These are phyloP conservation scores for Reinhardtius hippoglossoides DNA, from an alignment of 2,113 vertebrate genomes.

Conservation along the genomic window DNA sequence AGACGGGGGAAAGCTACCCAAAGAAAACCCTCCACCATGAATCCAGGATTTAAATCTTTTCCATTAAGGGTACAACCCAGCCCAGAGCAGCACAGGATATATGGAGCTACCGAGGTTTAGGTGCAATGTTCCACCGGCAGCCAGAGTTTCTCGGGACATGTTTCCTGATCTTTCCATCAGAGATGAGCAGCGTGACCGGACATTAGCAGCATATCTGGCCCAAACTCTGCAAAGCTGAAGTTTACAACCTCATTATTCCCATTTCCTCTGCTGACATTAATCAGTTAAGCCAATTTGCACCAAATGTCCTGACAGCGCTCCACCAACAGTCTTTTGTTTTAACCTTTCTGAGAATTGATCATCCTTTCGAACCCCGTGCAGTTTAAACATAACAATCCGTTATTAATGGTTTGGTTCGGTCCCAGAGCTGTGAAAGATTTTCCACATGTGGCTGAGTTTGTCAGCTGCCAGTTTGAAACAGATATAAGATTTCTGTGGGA, in stretches of 20 bases:
- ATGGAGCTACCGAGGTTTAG: slow-evolving; percentile 60
- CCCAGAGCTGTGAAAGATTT: slow-evolving; percentile 67
- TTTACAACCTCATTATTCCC: slow-evolving; percentile 43
- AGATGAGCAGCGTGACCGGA: slow-evolving; percentile 15
- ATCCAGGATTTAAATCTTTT: slow-evolving; percentile 77
- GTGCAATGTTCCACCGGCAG: slow-evolving; percentile 77
- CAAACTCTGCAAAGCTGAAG: slow-evolving; percentile 2
- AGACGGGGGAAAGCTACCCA: slow-evolving; percentile 66
- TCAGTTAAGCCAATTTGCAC: slow-evolving; percentile 36
- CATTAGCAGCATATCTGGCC: slow-evolving; percentile 31
- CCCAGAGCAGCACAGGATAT: slow-evolving; percentile 65
- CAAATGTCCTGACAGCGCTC: background rate
- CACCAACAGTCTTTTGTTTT: slow-evolving; percentile 22
- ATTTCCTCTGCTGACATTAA: slow-evolving; percentile 42
- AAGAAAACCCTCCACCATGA: slow-evolving; percentile 74
- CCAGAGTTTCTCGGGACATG: slow-evolving; percentile 62
- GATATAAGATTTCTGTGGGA: slow-evolving; percentile 61
- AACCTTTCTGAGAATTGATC: slow-evolving; percentile 24
- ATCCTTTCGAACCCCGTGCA: slow-evolving; percentile 33
- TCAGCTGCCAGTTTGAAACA: slow-evolving; percentile 64
- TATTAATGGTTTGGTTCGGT: slow-evolving; percentile 58
- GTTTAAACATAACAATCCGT: slow-evolving; percentile 53
- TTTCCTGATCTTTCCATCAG: slow-evolving; percentile 40
- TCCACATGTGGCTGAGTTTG: slow-evolving; percentile 69
- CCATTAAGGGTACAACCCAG: slow-evolving; percentile 63